Base-by-base conservation (phyloP, 2,888 invertebrate species). In the Gandaritis pyraliata region DNA sequence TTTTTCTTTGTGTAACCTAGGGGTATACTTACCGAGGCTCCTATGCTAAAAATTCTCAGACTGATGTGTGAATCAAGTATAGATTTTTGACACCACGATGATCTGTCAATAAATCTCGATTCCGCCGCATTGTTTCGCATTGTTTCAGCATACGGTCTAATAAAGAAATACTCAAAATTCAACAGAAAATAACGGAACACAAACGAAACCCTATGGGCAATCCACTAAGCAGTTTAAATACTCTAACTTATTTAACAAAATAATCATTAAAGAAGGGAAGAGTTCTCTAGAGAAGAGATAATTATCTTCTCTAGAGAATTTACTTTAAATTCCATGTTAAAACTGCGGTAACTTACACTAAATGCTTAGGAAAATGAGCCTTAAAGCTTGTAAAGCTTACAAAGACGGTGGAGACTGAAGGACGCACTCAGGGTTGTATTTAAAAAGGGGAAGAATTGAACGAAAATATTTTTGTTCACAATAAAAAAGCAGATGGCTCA, bases 301-400 rank as follows among this genome's bases (percentile, higher is more conserved):
- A n/a, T n/a, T 15, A 10, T 43, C 15, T 16, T 43, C 43, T 16
- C 16, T 16, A 16, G 16, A 16, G 11, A 48, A 15, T 48, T 48
- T 13, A 45, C 46, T 61, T 51, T 11, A 61, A 61, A 47, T 47
- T 56, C 46, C 49, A 5, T 15, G 45, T 36, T 54, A 13, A 56
- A 55, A 51, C 49, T 57, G 61, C 49, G 59, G 58, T 33, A 61
- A 51, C 33, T 63, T 23, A 45, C 38, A 46, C 39, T 47, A 41
- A 61, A 61, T 56, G 53, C 30, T 16, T 47, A 58, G 38, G 58
- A 47, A 67, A 71, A 33, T 59, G 66, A 65, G 67, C 63, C 54
- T 55, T 68, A 43, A 64, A 65, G 64, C 64, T 60, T 38, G 38
- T 15, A 29, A 45, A 39, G 48, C 43, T 59, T 56, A 29, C 49